Base-by-base conservation (phyloP, 2,797 vertebrate species). In the Gastrophryne carolinensis region DNA sequence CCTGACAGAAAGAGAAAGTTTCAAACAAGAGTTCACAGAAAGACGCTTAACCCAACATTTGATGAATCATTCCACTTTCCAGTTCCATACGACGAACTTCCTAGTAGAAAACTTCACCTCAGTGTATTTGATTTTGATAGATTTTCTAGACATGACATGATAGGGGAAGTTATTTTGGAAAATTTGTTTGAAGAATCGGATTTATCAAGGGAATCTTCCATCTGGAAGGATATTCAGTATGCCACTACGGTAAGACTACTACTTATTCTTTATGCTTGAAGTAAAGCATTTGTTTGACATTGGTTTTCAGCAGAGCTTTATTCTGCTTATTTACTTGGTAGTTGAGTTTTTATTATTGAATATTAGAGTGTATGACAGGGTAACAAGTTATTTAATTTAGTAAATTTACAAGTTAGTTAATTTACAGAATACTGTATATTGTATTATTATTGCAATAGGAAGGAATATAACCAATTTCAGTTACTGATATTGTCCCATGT, bases 101-200 rank as follows among this genome's bases (percentile, higher is more conserved):
- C 86, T 0, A 84, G 79, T 84, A 87, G 96, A 83, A 98, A 98
- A 87, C 93, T 99, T 78, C 97, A 99, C 71, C 94, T 99, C 86
- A 99, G 94, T 5, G 95, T 99, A 73, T 98, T 97, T 65, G 97
- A 99, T 90, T 99, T 99, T 19, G 97, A 99, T 86, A 91, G 97
- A 35, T 98, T 98, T 87, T 98, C 97, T 30, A 88, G 97, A 56
- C 97, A 99, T 0, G 97, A 99, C 73, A 98, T 99, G 96, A 99
- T 99, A 0, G 97, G 97, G 1, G 96, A 98, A 78, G 97, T 99
- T 62, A 96, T 94, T 84, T 53, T 99, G 88, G 97, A 99, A 72
- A 99, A 98, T 86, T 87, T 99, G 80, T 93, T 98, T 3, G 97
- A 99, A 84, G 90, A 82, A 3, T 98, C 97, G 0, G 97, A 99